Evolutionary conservation across 1,140 invertebrate species (phyloP).

Genomic region (Gryllus bimaculatus): DNA sequence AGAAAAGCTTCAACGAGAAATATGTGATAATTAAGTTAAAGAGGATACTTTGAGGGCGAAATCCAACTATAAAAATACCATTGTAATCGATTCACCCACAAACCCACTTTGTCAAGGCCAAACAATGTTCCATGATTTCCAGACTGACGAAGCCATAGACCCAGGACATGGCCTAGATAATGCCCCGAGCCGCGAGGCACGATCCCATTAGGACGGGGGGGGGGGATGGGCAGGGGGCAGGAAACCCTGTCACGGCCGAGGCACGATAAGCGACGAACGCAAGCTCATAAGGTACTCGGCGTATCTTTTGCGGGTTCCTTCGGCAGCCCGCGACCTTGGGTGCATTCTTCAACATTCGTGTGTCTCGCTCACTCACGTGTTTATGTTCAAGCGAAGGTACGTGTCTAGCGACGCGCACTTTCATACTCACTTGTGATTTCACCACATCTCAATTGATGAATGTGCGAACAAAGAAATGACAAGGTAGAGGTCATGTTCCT

Average conservation of each 20-base stretch:
- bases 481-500: no score
- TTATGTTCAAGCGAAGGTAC: no score
- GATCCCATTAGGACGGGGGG: background rate
- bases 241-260: background rate
- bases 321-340: no score
- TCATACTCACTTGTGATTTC: no score
- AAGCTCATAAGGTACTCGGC: background rate
- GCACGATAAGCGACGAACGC: background rate
- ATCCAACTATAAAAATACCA: background rate
- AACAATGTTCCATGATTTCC: background rate
- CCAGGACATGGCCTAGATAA: background rate
- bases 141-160: background rate
- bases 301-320: background rate
- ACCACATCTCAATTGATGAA: no score
- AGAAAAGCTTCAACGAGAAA: background rate
- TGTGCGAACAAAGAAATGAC: no score
- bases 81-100: background rate
- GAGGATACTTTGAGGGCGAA: background rate
- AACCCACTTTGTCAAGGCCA: background rate
- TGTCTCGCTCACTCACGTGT: no score
- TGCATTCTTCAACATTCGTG: no score
- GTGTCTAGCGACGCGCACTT: no score
- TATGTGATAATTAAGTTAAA: no score
- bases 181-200: no score
- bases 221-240: background rate